These are phyloP conservation scores for Amphiprion percula DNA, from an alignment of 2,113 vertebrate species.

Conservation along the genomic window DNA sequence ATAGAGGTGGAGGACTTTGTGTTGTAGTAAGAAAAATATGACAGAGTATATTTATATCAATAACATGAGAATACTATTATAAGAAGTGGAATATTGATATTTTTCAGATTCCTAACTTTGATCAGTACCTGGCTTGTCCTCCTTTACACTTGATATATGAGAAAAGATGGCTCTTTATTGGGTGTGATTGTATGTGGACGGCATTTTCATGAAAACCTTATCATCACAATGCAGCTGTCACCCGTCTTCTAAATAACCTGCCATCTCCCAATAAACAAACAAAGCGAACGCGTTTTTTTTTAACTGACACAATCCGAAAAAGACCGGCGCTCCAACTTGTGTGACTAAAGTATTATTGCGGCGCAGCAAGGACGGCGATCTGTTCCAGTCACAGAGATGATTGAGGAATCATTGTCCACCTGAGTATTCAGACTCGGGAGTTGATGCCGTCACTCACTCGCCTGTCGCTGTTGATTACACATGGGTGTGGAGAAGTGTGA, in stretches of 20 bases:
- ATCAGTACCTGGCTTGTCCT: constrained; percentile 32
- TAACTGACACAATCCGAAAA: constrained; percentile 43
- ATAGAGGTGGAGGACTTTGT: too few species aligned
- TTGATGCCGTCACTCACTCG: constrained; percentile 75
- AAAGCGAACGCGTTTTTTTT: constrained; percentile 53
- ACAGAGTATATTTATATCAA: not conserved
- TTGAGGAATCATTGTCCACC: constrained; percentile 79
- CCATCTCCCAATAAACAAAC: constrained; percentile 61
- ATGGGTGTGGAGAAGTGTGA: constrained; percentile 70
- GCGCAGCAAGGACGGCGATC: constrained; percentile 55
- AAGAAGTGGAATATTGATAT: not conserved
- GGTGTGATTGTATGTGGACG: constrained; percentile 43
- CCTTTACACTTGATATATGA: constrained; percentile 50
- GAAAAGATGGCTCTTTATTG: constrained; percentile 48
- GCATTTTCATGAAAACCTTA: constrained; percentile 58
- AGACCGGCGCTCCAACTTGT: constrained; percentile 29
- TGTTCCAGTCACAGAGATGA: constrained; percentile 76
- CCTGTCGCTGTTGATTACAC: constrained; percentile 78
- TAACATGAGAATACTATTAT: too few species aligned
- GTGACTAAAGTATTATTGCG: constrained; percentile 70
- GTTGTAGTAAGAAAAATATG: too few species aligned
- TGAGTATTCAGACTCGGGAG: constrained; percentile 63
- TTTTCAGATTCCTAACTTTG: constrained; percentile 31
- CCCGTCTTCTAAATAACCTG: constrained; percentile 70
- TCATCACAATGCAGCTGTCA: constrained; percentile 66